Evolutionary conservation across 1,140 invertebrate genomes (phyloP), one percentile per base, ranked within the genome.

Genomic region (Hycleus phaleratus): DNA sequence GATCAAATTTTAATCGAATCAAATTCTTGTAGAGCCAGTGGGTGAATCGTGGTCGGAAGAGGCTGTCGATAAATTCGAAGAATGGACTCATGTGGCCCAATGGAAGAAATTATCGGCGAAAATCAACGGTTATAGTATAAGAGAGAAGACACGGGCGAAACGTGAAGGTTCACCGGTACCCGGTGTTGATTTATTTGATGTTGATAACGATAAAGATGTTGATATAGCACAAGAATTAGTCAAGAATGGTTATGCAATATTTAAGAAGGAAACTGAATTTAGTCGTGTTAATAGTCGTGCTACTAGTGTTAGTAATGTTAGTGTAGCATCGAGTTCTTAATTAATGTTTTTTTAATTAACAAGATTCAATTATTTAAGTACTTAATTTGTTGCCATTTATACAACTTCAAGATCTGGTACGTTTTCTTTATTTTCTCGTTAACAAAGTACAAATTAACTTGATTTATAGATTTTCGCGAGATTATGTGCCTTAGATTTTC

Each of bases 11-110:
- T 5, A 10, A 49, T 7, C 32, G 43, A n/a, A 24, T 12, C 4
- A 25, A n/a, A 24, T 12, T 45, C n/a, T 45, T 57, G 18, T 49
- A 71, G 71, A 71, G 38, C 72, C 72, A 6, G 54, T 62, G 10
- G 65, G 61, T 7, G 67, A 59, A 6, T 3, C 12, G 10, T 91
- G 89, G 88, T 77, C 78, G 46, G 73, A 79, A 10, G 79, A 83
- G 58, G 84, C 87, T 0, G 79, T 81, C n/a, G 79, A 84, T 51
- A 74, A 74, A 18, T 92, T 92, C 72, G 83, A 86, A 63, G 81
- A 87, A 55, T 74, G 90, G 6, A 80, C 80, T 25, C 59, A 70
- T 72, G 73, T 79, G 18, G 83, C 80, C 0, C 77, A 82, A 58
- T 88, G 85, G 86, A 82, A 84, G 53, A 73, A 81, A 9, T 65